phyloP scores from a whole-genome alignment of 2,888 invertebrate species.

The Dichetophora obliterata region DNA sequence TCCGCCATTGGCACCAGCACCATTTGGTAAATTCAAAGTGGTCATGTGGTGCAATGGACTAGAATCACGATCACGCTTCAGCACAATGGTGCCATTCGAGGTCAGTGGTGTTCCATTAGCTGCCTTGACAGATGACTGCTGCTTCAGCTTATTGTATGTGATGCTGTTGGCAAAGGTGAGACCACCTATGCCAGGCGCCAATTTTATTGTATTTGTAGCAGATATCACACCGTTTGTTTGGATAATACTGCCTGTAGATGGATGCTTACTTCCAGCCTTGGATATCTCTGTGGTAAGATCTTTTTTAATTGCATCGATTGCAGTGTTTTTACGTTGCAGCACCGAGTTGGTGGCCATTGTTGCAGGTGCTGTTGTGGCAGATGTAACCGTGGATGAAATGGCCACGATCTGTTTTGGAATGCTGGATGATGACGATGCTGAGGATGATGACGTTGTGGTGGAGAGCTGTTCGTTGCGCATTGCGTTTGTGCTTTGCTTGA shows the following conservation, averaged over 20 bases:
- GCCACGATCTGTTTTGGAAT: slow-evolving; percentile 64
- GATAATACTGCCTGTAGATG: slow-evolving; percentile 22
- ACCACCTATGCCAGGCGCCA: slow-evolving; percentile 69
- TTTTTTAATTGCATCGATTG: slow-evolving; percentile 74
- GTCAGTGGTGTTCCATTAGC: slow-evolving; percentile 54
- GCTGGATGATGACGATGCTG: slow-evolving; percentile 45
- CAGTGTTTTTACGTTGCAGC: slow-evolving; percentile 60
- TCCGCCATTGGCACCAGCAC: slow-evolving; percentile 36
- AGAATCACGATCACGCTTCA: slow-evolving; percentile 64
- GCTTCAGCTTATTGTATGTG: slow-evolving; percentile 68
- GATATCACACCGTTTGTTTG: slow-evolving; percentile 47
- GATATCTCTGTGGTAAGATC: slow-evolving; percentile 75
- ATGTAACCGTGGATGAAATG: slow-evolving; percentile 55
- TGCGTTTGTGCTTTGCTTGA: slow-evolving; percentile 72
- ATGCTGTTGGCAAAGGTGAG: slow-evolving; percentile 69
- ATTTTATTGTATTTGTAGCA: slow-evolving; percentile 66
- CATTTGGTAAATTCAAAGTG: slow-evolving; percentile 49
- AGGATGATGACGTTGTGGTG: not conserved
- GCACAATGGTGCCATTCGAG: slow-evolving; percentile 59
- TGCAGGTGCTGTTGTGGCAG: slow-evolving; percentile 56
- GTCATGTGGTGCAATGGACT: slow-evolving; percentile 62
- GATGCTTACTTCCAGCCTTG: slow-evolving; percentile 38
- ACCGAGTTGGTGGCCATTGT: slow-evolving; percentile 61
- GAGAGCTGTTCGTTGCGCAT: slow-evolving; percentile 60
- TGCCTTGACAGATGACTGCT: slow-evolving; percentile 59